Base-by-base conservation (phyloP, 2,113 vertebrate genomes). In the Trogon surrucura region DNA sequence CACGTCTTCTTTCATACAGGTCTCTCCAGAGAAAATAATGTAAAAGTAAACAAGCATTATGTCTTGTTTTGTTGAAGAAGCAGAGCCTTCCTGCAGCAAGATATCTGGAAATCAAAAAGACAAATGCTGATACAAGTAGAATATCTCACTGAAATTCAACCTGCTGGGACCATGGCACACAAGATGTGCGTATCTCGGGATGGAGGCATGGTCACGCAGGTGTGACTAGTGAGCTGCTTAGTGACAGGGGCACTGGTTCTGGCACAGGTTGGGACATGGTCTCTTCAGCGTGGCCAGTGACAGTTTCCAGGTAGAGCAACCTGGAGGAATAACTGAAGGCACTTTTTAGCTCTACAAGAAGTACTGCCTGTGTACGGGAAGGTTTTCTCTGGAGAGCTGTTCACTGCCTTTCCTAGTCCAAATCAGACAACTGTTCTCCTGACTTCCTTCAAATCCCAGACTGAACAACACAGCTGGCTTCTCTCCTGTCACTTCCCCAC, bases 161-260 rank as follows among this genome's bases (percentile, higher is more conserved):
- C n/a, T 71, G 26, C 54, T 61, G 32, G 79, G 58, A 47, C 56
- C 5, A 4, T 16, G 41, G 45, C 27, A 41, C 41, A 41, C 41
- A 65, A 50, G 32, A 54, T 0, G 1, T 41, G n/a, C 32, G 2
- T 56, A 51, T 20, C 34, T 61, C 1, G 1, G 13, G 22, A 22
- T 41, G 62, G 73, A 61, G 38, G 41, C 5, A 2, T 25, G 23
- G 18, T 12, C 8, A 8, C 38, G 30, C 23, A 70, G 4, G 5
- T 58, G 5, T 11, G 29, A 38, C 34, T 41, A 23, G 20, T 30
- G 30, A 80, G 26, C 16, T 4, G 5, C 34, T 57, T 18, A 62
- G 48, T 41, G 44, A 41, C 54, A 41, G 4, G 5, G 10, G 10
- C 41, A n/a, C 34, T 70, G 29, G 22, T 56, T 32, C 51, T 50